Percentiles rank a stretch among this genome's conserved stretches.
Conservation (phyloP, 2,797 vertebrate species). For the Carduelis carduelis region DNA sequence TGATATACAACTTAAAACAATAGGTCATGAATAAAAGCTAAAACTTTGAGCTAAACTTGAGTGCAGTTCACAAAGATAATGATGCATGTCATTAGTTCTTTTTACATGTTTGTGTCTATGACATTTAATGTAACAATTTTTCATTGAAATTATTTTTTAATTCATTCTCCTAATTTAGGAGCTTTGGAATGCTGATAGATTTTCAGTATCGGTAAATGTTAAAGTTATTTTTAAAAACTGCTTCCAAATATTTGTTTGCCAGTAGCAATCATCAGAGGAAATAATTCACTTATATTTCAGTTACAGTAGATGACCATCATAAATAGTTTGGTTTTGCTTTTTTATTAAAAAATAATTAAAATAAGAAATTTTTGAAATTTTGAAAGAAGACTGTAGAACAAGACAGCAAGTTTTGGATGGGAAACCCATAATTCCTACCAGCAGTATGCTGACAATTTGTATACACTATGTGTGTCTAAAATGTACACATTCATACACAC, state of each 20-base stretch:
- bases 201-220: neutral
- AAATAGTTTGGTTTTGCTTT: neutral
- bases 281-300: neutral
- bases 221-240: neutral
- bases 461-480: neutral
- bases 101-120: neutral
- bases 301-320: neutral
- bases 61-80: neutral
- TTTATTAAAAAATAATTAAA: neutral
- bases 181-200: neutral
- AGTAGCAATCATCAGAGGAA: neutral
- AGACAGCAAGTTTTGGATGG: neutral
- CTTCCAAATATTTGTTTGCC: neutral
- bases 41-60: neutral
- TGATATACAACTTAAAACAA: neutral
- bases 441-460: neutral
- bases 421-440: neutral
- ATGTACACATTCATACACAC: neutral
- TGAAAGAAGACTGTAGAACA: neutral
- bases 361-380: neutral
- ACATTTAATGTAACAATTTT: neutral
- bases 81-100: neutral
- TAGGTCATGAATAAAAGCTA: neutral
- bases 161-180: neutral
- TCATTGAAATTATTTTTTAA: neutral